Evolutionary conservation across 2,113 vertebrate genomes (phyloP).

Genomic region (Sinocyclocheilus maitianheensis): DNA sequence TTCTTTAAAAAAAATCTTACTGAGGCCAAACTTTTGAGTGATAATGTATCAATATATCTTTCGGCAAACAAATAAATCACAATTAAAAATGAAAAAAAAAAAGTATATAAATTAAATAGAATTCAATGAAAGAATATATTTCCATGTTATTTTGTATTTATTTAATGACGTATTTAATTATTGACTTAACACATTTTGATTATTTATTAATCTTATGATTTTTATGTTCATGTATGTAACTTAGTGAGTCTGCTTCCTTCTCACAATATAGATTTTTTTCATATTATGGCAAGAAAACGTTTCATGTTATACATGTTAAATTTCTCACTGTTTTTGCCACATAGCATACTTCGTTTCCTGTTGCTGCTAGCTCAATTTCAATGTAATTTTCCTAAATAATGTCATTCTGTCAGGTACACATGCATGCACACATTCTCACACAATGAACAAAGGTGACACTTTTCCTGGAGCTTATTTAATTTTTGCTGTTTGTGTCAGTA

Average conservation of each 20-base stretch:
- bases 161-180: neutral
- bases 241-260: neutral
- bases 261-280: neutral
- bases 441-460: slow-evolving; percentile 13
- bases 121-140: neutral
- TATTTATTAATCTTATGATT: neutral
- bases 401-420: neutral
- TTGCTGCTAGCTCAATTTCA: neutral
- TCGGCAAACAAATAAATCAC: neutral
- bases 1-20: neutral
- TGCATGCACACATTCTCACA: neutral
- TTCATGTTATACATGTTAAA: neutral
- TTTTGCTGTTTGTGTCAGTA: neutral
- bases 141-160: neutral
- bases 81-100: neutral
- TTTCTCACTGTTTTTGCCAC: neutral
- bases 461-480: slow-evolving; percentile 24
- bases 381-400: neutral
- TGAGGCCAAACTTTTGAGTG: neutral
- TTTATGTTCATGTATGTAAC: neutral
- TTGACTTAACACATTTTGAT: neutral
- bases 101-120: neutral
- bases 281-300: neutral
- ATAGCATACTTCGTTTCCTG: neutral
- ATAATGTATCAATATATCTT: neutral